Evolutionary conservation across 2,888 invertebrate genomes (phyloP).

Genomic region (Habrosyne pyritoides): DNA sequence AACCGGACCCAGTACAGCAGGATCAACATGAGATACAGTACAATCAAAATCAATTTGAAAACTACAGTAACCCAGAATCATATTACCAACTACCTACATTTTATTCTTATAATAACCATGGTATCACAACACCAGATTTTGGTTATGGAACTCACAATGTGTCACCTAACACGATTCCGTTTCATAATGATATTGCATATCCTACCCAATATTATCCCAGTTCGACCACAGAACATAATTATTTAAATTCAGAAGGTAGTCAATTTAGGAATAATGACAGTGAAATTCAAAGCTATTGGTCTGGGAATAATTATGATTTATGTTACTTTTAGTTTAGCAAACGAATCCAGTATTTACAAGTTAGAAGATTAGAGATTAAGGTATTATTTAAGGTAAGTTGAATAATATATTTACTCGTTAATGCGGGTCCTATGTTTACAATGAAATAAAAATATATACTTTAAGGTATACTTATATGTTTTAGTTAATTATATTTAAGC

Average conservation of each 20-base stretch:
- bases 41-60: neutral
- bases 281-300: slow-evolving; percentile 23
- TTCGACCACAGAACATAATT: slow-evolving; percentile 18
- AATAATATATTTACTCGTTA: neutral
- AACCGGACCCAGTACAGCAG: slow-evolving; percentile 2
- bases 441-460: neutral
- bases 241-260: slow-evolving; percentile 11
- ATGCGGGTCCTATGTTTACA: neutral
- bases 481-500: neutral
- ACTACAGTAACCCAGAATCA: neutral
- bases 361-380: neutral
- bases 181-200: slow-evolving; percentile 37
- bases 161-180: slow-evolving; percentile 10
- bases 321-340: slow-evolving; percentile 21
- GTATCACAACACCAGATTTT: neutral
- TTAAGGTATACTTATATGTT: neutral
- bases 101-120: neutral
- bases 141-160: neutral
- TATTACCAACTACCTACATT: slow-evolving; percentile 6
- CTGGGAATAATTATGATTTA: slow-evolving; percentile 24
- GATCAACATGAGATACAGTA: neutral
- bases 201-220: slow-evolving; percentile 53
- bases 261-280: slow-evolving; percentile 4
- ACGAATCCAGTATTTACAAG: neutral
- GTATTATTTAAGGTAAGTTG: neutral